A percentile compares a stretch with the other conserved stretches of the same genome.
Evolutionary conservation across 2,113 vertebrate genomes (phyloP).

Genomic region (Alaudala cheleensis): DNA sequence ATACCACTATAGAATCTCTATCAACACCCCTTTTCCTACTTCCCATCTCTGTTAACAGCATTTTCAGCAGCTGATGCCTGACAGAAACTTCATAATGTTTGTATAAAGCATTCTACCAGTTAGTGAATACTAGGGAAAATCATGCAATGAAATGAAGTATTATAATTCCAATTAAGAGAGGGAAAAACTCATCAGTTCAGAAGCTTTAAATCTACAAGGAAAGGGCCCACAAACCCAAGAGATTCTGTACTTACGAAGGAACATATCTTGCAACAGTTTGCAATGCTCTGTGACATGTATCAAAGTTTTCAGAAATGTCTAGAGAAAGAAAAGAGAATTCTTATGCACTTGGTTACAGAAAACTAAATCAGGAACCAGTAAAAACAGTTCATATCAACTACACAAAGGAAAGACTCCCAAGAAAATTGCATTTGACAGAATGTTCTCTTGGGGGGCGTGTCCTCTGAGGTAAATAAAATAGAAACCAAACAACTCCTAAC

Average conservation of each 20-base stretch:
- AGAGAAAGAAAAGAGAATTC: background rate
- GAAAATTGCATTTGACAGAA: background rate
- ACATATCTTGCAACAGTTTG: conserved; percentile 91
- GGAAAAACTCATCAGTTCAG: background rate
- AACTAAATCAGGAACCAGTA: background rate
- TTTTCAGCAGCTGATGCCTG: background rate
- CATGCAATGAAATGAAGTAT: background rate
- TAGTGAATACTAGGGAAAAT: background rate
- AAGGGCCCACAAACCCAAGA: background rate
- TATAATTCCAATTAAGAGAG: background rate
- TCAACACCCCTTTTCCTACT: background rate
- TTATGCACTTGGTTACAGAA: background rate
- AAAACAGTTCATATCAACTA: background rate
- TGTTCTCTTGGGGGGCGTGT: background rate
- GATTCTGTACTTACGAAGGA: conserved; percentile 88
- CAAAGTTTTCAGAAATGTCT: conserved; percentile 87
- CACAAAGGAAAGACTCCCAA: background rate
- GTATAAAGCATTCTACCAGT: background rate
- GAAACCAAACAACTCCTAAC: background rate
- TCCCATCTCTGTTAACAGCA: background rate
- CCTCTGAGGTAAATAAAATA: background rate
- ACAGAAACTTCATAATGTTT: background rate
- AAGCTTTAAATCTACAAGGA: background rate
- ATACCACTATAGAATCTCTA: background rate
- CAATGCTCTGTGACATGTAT: conserved; percentile 89